Base-by-base conservation (phyloP, 2,797 vertebrate species). In the Sebastes reedi region DNA sequence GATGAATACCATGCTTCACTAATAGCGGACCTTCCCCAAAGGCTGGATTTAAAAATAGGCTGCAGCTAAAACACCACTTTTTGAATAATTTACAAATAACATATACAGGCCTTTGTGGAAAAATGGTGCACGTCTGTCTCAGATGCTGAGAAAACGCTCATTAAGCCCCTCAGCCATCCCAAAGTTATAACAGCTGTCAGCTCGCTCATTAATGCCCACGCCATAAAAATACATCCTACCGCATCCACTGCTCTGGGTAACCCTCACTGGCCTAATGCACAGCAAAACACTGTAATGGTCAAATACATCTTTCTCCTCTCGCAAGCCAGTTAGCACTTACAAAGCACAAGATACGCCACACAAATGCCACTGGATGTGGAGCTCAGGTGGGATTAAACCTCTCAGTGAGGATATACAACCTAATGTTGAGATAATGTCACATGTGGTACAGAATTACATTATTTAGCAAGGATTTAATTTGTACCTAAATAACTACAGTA, bases 31-130 rank as follows among this genome's bases (percentile, higher is more conserved):
- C 14, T 62, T 81, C 64, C 81, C 79, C 16, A 81, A 72, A 88
- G 68, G 76, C 72, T 27, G 18, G 9, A 52, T 84, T 75, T 67
- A 65, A 83, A 85, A 89, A 73, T 67, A 64, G 36, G 70, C 75
- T 61, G 46, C 62, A 55, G 86, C 73, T 61, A 76, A 80, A 88
- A 61, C 58, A 76, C 16, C n/a, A 58, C 64, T 75, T 82, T 82
- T 8, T 83, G 32, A 86, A 87, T 87, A 80, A 83, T 87, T 87
- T 71, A 79, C 25, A 71, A 87, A 81, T 61, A 82, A 79, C 52
- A 68, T 52, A 65, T 59, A 27, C 61, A 73, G 59, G 50, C 58
- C 42, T 65, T 80, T 36, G 29, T 62, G 39, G 39, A 64, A 77
- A 50, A 80, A 79, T 56, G 42, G 59, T 42, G 61, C 54, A 79